Evolutionary conservation across 2,888 invertebrate species (phyloP).

Genomic region (Polydesmus complanatus): DNA sequence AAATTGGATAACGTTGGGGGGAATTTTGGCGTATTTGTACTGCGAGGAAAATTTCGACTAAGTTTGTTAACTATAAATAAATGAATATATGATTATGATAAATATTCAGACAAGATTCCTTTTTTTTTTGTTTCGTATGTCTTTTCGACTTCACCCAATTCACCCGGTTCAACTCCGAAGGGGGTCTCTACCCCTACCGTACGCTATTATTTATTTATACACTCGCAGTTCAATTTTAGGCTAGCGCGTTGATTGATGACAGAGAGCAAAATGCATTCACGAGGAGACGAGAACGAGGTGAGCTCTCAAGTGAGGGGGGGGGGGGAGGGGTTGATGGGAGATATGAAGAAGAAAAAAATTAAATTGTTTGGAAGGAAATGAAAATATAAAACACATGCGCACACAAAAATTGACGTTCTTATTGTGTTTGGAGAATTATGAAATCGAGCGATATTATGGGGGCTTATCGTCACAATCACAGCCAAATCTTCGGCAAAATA

Average conservation of each 20-base stretch:
- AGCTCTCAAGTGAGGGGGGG: no score
- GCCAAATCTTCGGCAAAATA: no score
- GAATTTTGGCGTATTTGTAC: neutral
- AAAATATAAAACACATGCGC: neutral
- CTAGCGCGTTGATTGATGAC: neutral
- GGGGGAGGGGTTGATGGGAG: no score
- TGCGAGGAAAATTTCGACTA: neutral
- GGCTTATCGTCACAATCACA: no score
- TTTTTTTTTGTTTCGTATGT: neutral
- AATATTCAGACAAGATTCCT: neutral
- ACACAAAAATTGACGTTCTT: no score
- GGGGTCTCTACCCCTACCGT: neutral
- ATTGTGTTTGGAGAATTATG: no score
- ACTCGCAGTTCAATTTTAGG: neutral
- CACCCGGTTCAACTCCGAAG: neutral
- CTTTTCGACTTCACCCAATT: neutral
- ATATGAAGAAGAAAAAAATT: neutral
- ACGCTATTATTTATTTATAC: neutral
- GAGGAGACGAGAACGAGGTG: neutral
- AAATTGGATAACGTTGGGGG: neutral
- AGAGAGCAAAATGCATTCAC: neutral
- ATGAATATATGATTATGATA: neutral
- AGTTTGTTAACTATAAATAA: neutral
- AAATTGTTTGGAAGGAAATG: neutral
- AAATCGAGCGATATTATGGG: no score